A percentile compares a stretch with the other conserved stretches of the same genome.
These are phyloP conservation scores for Diachasma alloeum DNA, from an alignment of 1,140 invertebrate species.

Conservation along the genomic window DNA sequence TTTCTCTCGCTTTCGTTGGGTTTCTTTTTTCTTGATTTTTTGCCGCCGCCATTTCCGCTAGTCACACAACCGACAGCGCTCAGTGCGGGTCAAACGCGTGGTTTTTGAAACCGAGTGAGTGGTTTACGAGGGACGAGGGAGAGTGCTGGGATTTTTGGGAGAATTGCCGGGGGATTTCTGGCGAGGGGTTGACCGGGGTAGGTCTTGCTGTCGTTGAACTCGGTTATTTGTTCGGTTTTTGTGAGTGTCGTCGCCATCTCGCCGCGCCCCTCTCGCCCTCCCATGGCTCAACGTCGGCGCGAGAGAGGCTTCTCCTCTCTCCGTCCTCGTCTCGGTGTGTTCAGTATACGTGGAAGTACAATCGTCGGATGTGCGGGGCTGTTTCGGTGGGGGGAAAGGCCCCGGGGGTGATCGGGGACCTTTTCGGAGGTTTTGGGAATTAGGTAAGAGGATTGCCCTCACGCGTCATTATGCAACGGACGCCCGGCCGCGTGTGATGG, in stretches of 20 bases:
- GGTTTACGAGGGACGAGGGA: not conserved
- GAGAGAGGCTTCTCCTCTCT: conserved; percentile 9
- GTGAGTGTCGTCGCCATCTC: conserved; percentile 22
- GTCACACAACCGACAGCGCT: not conserved
- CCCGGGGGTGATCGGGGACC: too few species aligned
- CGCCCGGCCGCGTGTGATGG: conserved; percentile 10
- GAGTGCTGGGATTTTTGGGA: too few species aligned
- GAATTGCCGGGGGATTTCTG: too few species aligned
- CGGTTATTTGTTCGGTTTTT: not conserved
- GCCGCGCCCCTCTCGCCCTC: conserved; percentile 17
- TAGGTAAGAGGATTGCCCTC: conserved; percentile 27
- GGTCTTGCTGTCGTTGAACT: not conserved
- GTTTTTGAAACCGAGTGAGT: not conserved
- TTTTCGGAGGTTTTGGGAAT: not conserved
- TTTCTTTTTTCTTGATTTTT: conserved; percentile 14
- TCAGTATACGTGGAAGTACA: conserved; percentile 37
- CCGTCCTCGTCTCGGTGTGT: not conserved
- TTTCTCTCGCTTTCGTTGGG: not conserved
- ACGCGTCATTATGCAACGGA: conserved; percentile 52
- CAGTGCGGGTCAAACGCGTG: not conserved
- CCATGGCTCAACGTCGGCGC: conserved; percentile 10
- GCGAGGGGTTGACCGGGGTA: too few species aligned
- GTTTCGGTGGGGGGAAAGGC: not conserved
- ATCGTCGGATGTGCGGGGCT: not conserved
- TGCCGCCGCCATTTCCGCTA: conserved; percentile 24